A percentile compares a stretch with the other conserved stretches of the same genome.
Conservation (phyloP, 2,888 invertebrate species). For the Drosophila sordidula region DNA sequence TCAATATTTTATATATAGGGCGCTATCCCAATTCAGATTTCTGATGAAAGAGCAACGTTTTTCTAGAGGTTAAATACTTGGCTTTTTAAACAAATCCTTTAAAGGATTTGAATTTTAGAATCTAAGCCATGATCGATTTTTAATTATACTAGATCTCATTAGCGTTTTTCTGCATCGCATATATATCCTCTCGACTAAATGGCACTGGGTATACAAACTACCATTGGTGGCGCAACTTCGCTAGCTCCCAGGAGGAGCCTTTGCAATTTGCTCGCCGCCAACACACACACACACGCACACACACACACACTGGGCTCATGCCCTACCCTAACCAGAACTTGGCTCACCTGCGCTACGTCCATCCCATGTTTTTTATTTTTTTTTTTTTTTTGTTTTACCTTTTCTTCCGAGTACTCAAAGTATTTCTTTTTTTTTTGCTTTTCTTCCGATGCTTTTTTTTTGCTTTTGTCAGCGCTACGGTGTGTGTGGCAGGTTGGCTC, state of each 20-base stretch:
- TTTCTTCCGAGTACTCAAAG: slow-evolving; percentile 24
- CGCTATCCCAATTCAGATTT: too few relatives aligned
- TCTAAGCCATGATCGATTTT: too few relatives aligned
- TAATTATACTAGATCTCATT: neutral
- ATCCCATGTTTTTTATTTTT: neutral
- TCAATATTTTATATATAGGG: too few relatives aligned
- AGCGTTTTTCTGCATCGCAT: neutral
- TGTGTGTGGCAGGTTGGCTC: slow-evolving; percentile 39
- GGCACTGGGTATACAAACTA: slow-evolving; percentile 35
- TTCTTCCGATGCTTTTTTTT: slow-evolving; percentile 13
- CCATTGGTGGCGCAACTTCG: slow-evolving; percentile 40
- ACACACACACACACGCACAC: slow-evolving; percentile 12
- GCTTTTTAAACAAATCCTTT: too few relatives aligned
- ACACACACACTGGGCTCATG: neutral
- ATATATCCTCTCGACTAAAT: neutral
- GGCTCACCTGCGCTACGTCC: slow-evolving; percentile 42
- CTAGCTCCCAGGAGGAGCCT: slow-evolving; percentile 56
- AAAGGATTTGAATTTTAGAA: too few relatives aligned
- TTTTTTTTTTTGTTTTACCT: slow-evolving; percentile 14
- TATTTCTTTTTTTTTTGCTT: slow-evolving; percentile 15
- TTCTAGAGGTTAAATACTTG: too few relatives aligned
- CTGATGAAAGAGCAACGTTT: too few relatives aligned
- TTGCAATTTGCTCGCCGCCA: slow-evolving; percentile 50
- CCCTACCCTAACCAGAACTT: slow-evolving; percentile 15
- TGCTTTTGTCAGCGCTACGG: slow-evolving; percentile 41